Evolutionary conservation across 1,140 invertebrate species (phyloP), one percentile per base, ranked within the genome.

Genomic region (Ips nitidus): DNA sequence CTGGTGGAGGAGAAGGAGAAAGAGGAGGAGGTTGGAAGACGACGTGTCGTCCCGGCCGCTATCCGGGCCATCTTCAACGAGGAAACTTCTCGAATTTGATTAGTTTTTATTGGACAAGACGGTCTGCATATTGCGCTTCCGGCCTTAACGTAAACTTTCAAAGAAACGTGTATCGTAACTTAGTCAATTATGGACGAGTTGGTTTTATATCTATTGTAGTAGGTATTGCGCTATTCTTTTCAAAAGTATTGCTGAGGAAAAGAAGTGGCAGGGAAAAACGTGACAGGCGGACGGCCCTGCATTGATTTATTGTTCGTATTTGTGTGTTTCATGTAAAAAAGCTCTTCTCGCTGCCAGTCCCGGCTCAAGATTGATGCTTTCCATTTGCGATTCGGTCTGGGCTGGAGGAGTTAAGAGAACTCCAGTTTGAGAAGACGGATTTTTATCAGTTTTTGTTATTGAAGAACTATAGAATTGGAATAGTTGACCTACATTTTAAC

Each of bases 241-340:
- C 22, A 22, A 22, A 22, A 22, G 22, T 22, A 22, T 22, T 22
- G 22, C 22, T 22, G 22, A 22, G 22, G 22, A 22, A 22, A 22
- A 22, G 22, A 22, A 22, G 22, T 22, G 22, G 22, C 22, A 22
- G 22, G 22, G 22, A 22, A 22, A 22, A 22, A 22, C 22, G 2
- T 50, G 45, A 50, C 45, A 50, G 45, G 45, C 45, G 45, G 45
- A 50, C 72, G 72, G 70, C 74, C 72, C 72, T 66, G 73, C 74
- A 78, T 78, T 78, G 77, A 78, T 78, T 78, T 78, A 78, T 78
- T 75, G 77, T 74, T 69, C 71, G 74, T 77, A 78, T 78, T 78
- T 78, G 75, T 78, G 74, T 77, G 70, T 73, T 74, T 74, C 75
- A 55, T 70, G 71, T 73, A 74, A 76, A 78, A 78, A 74, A 73